phyloP scores from a whole-genome alignment of 2,113 vertebrate genomes.

The Agapornis roseicollis region DNA sequence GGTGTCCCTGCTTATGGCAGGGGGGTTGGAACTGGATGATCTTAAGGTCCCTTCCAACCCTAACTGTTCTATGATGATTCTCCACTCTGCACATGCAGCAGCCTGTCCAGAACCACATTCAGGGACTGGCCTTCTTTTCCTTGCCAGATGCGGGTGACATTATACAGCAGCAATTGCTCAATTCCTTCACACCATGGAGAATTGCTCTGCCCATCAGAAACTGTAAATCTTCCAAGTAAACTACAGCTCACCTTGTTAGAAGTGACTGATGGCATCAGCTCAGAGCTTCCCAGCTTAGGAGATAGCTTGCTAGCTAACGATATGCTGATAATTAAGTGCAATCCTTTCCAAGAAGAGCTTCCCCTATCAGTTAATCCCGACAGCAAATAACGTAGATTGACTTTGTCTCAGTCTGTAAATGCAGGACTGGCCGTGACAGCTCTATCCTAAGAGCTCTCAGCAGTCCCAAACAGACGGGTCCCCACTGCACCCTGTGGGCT shows the following conservation, averaged over 20 bases:
- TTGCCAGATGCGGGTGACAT: not conserved
- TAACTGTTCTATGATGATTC: not conserved
- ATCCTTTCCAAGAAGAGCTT: not conserved
- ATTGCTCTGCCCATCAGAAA: not conserved
- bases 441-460: not conserved
- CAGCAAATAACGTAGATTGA: constrained; percentile 18
- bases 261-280: not conserved
- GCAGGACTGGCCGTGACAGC: not conserved
- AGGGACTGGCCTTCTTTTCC: not conserved
- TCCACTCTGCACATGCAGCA: not conserved
- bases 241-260: not conserved
- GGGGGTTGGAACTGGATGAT: not conserved
- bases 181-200: not conserved
- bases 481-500: not conserved
- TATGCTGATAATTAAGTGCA: constrained; percentile 48
- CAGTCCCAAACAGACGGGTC: not conserved
- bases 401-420: not conserved
- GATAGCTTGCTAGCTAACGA: constrained; percentile 1
- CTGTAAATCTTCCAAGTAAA: not conserved
- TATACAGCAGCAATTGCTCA: not conserved
- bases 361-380: constrained; percentile 6
- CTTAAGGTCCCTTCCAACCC: not conserved
- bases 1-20: not conserved
- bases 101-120: rapidly evolving
- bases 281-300: not conserved